phyloP scores from a whole-genome alignment of 2,113 vertebrate species.

The Gavia stellata region DNA sequence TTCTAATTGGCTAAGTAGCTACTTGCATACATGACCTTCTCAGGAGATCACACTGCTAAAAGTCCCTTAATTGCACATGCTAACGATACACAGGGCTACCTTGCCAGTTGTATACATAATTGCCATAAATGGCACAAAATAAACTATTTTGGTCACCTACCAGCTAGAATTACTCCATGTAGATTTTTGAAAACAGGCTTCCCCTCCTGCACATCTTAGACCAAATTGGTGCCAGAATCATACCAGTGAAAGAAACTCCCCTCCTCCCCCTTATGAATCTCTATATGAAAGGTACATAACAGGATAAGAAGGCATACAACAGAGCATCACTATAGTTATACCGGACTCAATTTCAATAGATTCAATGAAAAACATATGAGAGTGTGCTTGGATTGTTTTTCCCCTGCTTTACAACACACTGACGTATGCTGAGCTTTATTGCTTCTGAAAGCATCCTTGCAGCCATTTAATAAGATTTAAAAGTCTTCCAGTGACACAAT shows the following conservation, averaged over 20 bases:
- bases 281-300: not conserved
- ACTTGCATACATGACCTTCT: not conserved
- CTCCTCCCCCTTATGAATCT: too few species aligned
- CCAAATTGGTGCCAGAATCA: not conserved
- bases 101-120: not conserved
- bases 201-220: not conserved
- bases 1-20: not conserved
- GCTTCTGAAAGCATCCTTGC: slow-evolving; percentile 13
- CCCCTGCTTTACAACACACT: not conserved
- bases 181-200: not conserved
- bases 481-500: not conserved
- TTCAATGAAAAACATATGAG: not conserved
- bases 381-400: not conserved
- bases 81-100: not conserved
- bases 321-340: not conserved
- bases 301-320: not conserved
- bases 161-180: not conserved
- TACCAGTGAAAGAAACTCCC: not conserved
- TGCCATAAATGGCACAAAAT: not conserved
- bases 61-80: not conserved
- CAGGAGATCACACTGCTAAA: not conserved
- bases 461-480: not conserved
- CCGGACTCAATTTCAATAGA: not conserved
- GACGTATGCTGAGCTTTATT: not conserved
- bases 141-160: not conserved